A percentile compares a stretch with the other conserved stretches of the same genome.
Conservation (phyloP, 2,113 vertebrate genomes). For the Thermophis baileyi region DNA sequence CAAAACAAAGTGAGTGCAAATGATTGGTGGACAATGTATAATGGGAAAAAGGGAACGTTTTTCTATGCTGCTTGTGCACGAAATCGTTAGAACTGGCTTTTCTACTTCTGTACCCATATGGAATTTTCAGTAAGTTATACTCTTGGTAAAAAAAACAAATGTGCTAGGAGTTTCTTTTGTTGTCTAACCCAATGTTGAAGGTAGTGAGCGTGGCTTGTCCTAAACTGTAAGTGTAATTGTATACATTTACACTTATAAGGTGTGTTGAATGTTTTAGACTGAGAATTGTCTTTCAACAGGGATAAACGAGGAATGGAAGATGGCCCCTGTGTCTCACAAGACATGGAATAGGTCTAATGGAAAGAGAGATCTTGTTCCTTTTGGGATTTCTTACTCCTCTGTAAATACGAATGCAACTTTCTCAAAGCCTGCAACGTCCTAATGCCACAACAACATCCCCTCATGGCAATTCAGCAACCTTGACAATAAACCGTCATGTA, state of each 20-base stretch:
- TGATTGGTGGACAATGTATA: too few species aligned
- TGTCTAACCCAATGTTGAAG: too few species aligned
- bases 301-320: not conserved
- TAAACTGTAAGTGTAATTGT: not conserved
- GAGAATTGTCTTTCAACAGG: not conserved
- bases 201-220: not conserved
- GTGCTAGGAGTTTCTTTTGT: too few species aligned
- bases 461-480: constrained; percentile 42
- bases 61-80: too few species aligned
- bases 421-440: constrained; percentile 1
- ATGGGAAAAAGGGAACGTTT: too few species aligned
- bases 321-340: not conserved
- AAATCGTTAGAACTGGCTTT: too few species aligned
- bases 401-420: constrained; percentile 43
- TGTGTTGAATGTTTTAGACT: not conserved
- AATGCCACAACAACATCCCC: constrained; percentile 40
- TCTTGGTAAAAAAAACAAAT: too few species aligned
- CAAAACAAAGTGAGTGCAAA: too few species aligned
- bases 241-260: not conserved
- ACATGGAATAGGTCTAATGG: not conserved
- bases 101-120: too few species aligned
- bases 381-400: not conserved
- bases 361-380: not conserved
- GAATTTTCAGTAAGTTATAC: too few species aligned
- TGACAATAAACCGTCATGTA: constrained; percentile 65